Conservation (phyloP, 2,888 invertebrate genomes). For the Conchocele bisecta region DNA sequence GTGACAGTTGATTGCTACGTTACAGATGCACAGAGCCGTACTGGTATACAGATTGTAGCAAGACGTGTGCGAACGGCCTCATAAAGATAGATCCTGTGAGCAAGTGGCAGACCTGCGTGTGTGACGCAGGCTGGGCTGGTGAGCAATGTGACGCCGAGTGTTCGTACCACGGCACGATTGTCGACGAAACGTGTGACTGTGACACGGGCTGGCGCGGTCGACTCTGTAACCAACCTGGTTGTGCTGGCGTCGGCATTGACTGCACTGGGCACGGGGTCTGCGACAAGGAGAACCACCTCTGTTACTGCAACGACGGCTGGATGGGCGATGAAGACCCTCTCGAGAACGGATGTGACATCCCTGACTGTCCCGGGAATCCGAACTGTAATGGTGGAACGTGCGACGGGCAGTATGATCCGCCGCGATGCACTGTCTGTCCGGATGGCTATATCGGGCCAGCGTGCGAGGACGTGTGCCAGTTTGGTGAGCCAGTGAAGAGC, state of each 20-base stretch:
- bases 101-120: slow-evolving; percentile 68
- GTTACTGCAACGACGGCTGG: slow-evolving; percentile 71
- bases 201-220: slow-evolving; percentile 69
- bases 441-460: slow-evolving; percentile 68
- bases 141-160: slow-evolving; percentile 70
- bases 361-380: slow-evolving; percentile 72
- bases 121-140: slow-evolving; percentile 69
- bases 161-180: slow-evolving; percentile 64
- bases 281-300: slow-evolving; percentile 64
- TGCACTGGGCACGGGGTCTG: slow-evolving; percentile 71
- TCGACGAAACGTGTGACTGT: slow-evolving; percentile 61
- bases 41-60: no score
- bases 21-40: no score
- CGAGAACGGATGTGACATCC: slow-evolving; percentile 61
- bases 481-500: slow-evolving; percentile 65
- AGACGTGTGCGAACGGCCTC: no score
- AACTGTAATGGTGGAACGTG: slow-evolving; percentile 71
- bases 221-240: slow-evolving; percentile 70
- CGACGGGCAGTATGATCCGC: slow-evolving; percentile 54
- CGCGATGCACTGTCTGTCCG: slow-evolving; percentile 61
- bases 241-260: slow-evolving; percentile 66
- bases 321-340: slow-evolving; percentile 52
- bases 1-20: no score
- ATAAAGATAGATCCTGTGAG: no score
- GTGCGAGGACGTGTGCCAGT: slow-evolving; percentile 64